Percentiles rank a stretch among this genome's conserved stretches.
Evolutionary conservation across 2,888 invertebrate genomes (phyloP).

Genomic region (Pammene fasciana): DNA sequence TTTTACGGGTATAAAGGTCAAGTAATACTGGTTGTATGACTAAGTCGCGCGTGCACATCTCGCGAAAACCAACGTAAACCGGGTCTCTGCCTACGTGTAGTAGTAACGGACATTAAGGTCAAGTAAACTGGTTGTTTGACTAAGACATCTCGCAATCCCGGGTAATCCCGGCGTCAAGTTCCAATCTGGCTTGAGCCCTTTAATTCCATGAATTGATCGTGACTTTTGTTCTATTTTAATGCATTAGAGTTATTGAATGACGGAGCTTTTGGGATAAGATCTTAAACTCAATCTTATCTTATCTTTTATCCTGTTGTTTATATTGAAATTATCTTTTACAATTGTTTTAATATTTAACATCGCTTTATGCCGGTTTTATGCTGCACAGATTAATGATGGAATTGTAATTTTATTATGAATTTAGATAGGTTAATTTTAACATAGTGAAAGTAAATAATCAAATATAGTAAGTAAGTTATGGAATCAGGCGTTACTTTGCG

Average conservation of each 20-base stretch:
- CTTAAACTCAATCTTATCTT: background rate
- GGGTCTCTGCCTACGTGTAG: too few relatives aligned
- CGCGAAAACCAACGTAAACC: background rate
- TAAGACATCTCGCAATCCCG: constrained; percentile 53
- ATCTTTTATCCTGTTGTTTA: constrained; percentile 47
- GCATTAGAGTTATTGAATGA: constrained; percentile 29
- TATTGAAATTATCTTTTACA: background rate
- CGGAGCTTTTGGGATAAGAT: background rate
- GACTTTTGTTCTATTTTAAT: constrained; percentile 51
- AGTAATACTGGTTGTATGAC: background rate
- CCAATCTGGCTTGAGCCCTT: constrained; percentile 66
- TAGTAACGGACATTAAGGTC: background rate
- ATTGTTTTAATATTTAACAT: too few relatives aligned
- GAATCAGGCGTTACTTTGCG: too few relatives aligned
- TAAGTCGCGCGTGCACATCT: background rate
- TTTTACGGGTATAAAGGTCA: background rate
- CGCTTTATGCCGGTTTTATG: too few relatives aligned
- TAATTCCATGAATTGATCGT: constrained; percentile 70
- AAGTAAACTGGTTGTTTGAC: background rate
- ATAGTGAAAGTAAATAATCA: too few relatives aligned
- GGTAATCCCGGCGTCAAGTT: constrained; percentile 58
- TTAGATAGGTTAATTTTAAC: too few relatives aligned
- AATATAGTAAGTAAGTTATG: too few relatives aligned
- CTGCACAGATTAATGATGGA: too few relatives aligned
- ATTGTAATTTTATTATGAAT: too few relatives aligned